Conservation (phyloP, 2,888 invertebrate species). For the Phyllotreta cruciferae region DNA sequence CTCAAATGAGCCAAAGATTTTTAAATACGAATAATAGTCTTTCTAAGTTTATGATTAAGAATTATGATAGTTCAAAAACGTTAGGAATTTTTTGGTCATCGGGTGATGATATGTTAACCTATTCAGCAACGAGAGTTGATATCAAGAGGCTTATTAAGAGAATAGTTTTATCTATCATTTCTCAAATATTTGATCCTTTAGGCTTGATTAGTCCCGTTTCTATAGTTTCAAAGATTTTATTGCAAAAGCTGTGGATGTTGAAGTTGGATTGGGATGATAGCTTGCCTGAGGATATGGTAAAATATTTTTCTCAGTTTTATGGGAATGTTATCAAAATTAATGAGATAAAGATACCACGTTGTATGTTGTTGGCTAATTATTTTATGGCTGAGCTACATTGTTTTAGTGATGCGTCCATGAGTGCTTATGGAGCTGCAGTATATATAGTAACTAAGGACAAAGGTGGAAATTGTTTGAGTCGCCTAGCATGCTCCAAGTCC, state of each 20-base stretch:
- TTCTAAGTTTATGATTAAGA: not conserved
- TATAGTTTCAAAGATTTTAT: too few species aligned
- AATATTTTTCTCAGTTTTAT: too few species aligned
- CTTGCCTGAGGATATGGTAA: too few species aligned
- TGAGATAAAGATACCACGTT: too few species aligned
- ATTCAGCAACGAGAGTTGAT: not conserved
- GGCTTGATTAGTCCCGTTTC: too few species aligned
- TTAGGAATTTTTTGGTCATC: slow-evolving; percentile 25
- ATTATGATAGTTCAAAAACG: slow-evolving; percentile 9
- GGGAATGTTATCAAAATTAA: too few species aligned
- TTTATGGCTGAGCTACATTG: too few species aligned
- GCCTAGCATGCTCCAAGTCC: slow-evolving; percentile 38
- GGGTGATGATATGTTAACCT: slow-evolving; percentile 12
- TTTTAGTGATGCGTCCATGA: not conserved
- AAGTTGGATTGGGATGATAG: too few species aligned
- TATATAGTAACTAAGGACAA: not conserved
- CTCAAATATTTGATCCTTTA: slow-evolving; percentile 28
- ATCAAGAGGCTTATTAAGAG: slow-evolving; percentile 11
- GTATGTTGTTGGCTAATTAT: too few species aligned
- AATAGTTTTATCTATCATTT: slow-evolving; percentile 17
- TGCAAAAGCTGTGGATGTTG: too few species aligned
- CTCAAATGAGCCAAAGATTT: slow-evolving; percentile 18
- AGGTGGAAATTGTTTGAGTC: not conserved
- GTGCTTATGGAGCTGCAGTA: not conserved
- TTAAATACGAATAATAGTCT: not conserved